A percentile compares a stretch with the other conserved stretches of the same genome.
Conservation (phyloP, 2,888 invertebrate species). For the Drosophila parthenogenetica region DNA sequence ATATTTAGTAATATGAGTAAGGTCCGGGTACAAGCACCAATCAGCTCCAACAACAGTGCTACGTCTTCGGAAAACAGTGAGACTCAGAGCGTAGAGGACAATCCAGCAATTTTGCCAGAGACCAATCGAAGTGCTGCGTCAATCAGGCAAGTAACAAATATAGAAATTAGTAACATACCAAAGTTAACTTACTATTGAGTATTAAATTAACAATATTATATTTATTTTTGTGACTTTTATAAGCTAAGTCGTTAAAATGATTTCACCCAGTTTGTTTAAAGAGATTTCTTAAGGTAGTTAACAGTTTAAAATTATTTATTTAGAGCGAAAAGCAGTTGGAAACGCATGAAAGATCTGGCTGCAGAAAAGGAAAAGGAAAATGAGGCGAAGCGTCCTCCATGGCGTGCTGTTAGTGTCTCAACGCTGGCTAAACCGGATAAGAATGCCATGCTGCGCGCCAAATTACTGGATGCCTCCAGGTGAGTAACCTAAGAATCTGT, state of each 20-base stretch:
- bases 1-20: constrained; percentile 55
- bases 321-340: constrained; percentile 82
- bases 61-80: constrained; percentile 84
- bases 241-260: no score
- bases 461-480: constrained; percentile 84
- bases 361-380: constrained; percentile 73
- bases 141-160: constrained; percentile 51
- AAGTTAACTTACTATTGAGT: no score
- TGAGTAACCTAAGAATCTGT: constrained; percentile 26
- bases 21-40: constrained; percentile 45
- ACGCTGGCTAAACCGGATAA: constrained; percentile 83
- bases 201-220: no score
- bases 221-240: no score
- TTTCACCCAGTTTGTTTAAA: no score
- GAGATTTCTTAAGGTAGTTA: background rate
- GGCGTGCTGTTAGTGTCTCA: constrained; percentile 83
- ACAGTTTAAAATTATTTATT: background rate
- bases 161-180: no score
- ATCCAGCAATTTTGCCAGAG: constrained; percentile 34
- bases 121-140: constrained; percentile 53
- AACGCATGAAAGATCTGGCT: constrained; percentile 81
- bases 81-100: constrained; percentile 82
- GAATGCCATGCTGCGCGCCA: constrained; percentile 83
- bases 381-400: constrained; percentile 84
- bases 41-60: constrained; percentile 75